Evolutionary conservation across 2,113 vertebrate species (phyloP), one percentile per base, ranked within the genome.

Genomic region (Lota lota): DNA sequence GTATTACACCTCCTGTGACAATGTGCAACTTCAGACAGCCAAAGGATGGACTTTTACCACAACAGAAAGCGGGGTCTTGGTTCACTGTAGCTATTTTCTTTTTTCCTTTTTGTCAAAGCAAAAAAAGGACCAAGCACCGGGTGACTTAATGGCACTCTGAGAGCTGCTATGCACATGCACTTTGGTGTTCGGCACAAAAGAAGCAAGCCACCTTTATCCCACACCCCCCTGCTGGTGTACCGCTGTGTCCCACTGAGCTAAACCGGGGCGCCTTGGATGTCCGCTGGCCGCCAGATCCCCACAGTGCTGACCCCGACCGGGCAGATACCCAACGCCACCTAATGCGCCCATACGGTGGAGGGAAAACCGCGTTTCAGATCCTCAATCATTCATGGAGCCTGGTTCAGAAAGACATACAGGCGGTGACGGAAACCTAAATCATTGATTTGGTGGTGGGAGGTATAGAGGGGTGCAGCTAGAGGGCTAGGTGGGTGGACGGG

Each of bases 161-260:
- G 58, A 28, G 14, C 11, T 16, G 28, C 68, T 53, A 33, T 33
- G 28, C 28, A 47, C 12, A 47, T 50, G 17, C 33, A 14, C n/a
- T 28, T 64, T 47, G 10, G 7, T 24, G 60, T 69, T 65, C n/a
- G 50, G 22, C 64, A 69, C 47, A 74, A 79, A 74, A 20, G 64
- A 24, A 19, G 0, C 1, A 36, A 20, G 22, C 1, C 24, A 20
- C 33, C 57, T 10, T n/a, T 1, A n/a, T n/a, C 36, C 62, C 3
- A 61, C 18, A 15, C 59, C 69, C 16, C 61, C 59, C 36, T 1
- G 33, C 18, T 4, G 1, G 11, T 59, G 22, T 15, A 5, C 12
- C 57, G 58, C 33, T 50, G 63, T 21, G 63, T 64, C 22, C 14
- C 22, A 28, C 22, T 47, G 40, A 47, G 40, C 40, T 47, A 12